Conservation (phyloP, 2,113 vertebrate genomes). For the Tachycineta bicolor region DNA sequence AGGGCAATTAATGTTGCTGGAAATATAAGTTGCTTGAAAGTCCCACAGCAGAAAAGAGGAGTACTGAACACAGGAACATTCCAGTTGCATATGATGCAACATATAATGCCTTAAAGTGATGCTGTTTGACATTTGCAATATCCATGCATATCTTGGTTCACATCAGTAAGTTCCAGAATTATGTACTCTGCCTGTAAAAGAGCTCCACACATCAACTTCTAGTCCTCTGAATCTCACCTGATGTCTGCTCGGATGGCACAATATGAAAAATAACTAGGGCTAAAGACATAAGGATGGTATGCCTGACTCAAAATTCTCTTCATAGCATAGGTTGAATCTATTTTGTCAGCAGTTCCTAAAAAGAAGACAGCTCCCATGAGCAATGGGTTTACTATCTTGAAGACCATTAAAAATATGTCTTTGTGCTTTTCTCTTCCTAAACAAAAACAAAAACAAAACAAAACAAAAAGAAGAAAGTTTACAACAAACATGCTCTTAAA, state of each 20-base stretch:
- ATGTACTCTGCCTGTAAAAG: not conserved
- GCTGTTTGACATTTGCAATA: not conserved
- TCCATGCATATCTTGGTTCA: not conserved
- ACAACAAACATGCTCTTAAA: not conserved
- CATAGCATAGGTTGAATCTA: not conserved
- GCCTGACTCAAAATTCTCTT: not conserved
- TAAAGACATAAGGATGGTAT: not conserved
- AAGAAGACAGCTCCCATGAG: not conserved
- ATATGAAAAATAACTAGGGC: not conserved
- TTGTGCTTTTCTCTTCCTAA: not conserved
- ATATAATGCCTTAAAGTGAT: not conserved
- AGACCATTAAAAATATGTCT: not conserved
- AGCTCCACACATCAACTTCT: not conserved
- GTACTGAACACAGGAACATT: not conserved
- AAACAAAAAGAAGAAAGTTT: not conserved
- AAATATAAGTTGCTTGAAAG: not conserved
- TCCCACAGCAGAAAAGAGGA: not conserved
- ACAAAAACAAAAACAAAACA: not conserved
- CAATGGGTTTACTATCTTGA: not conserved
- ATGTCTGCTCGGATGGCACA: not conserved
- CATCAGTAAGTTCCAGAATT: not conserved
- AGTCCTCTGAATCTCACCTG: not conserved
- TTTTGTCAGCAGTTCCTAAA: not conserved
- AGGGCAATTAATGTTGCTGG: accelerated
- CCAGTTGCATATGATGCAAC: not conserved